These are phyloP conservation scores for Diadumene lineata DNA, from an alignment of 92 coral and sea anemone species.

Conservation along the genomic window DNA sequence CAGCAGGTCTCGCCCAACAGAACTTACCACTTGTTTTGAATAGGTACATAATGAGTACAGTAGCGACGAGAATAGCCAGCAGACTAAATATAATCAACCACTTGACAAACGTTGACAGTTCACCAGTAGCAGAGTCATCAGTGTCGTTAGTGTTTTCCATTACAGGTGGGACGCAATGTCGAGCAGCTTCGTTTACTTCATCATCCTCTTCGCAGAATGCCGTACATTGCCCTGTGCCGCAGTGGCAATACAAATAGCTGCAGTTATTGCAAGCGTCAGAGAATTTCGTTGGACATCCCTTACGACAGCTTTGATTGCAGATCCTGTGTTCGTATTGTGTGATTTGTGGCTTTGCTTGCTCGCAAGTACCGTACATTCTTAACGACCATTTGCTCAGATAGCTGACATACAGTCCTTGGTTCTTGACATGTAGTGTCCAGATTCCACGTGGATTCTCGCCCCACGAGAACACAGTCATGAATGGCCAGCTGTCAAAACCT, in stretches of 20 bases:
- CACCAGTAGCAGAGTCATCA: constrained; percentile 18
- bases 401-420: constrained; percentile 48
- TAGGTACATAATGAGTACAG: constrained; percentile 73
- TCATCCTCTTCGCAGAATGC: constrained; percentile 66
- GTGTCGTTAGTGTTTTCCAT: neutral
- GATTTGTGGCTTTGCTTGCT: constrained; percentile 37
- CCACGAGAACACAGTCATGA: constrained; percentile 98
- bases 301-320: constrained; percentile 65
- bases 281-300: constrained; percentile 71
- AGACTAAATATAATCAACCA: constrained; percentile 79
- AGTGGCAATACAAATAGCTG: constrained; percentile 75
- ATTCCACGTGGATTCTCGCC: constrained; percentile 90
- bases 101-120: constrained; percentile 76
- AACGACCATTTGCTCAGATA: too few species aligned
- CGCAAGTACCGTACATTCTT: constrained; percentile 85
- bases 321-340: constrained; percentile 49
- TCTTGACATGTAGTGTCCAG: constrained; percentile 78
- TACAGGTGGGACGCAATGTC: constrained; percentile 46
- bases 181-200: constrained; percentile 46
- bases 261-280: constrained; percentile 67
- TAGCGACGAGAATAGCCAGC: constrained; percentile 62
- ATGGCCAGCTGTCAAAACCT: constrained; percentile 95
- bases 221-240: constrained; percentile 79
- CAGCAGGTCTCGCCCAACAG: constrained; percentile 68
- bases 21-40: constrained; percentile 69